phyloP scores from a whole-genome alignment of 2,113 vertebrate genomes.

The Zosterops borbonicus region DNA sequence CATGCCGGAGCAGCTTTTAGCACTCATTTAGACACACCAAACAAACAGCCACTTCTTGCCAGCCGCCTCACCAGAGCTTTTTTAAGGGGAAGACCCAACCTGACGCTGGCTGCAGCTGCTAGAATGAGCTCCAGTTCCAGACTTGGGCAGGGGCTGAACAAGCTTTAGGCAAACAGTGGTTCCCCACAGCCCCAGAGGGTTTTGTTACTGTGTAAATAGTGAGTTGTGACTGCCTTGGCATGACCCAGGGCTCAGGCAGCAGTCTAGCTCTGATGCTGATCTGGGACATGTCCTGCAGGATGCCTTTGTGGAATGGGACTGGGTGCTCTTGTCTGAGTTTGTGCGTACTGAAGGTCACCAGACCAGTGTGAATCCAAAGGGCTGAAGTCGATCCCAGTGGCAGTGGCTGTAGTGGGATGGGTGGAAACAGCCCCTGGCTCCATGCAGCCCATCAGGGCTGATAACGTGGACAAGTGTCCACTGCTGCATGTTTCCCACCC shows the following conservation, averaged over 20 bases:
- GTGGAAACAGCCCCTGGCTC: neutral
- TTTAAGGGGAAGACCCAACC: neutral
- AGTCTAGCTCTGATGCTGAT: neutral
- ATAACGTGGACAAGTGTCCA: neutral
- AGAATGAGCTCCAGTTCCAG: neutral
- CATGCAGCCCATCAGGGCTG: neutral
- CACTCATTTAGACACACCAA: conserved; percentile 43
- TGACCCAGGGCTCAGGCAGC: neutral
- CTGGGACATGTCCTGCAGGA: neutral
- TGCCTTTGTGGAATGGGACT: neutral
- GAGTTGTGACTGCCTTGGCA: neutral
- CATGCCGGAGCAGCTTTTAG: neutral
- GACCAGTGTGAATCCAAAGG: neutral
- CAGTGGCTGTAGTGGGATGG: neutral
- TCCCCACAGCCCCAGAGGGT: neutral
- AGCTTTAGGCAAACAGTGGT: neutral
- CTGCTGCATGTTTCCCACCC: neutral
- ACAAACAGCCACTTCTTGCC: conserved; percentile 15
- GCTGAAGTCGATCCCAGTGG: neutral
- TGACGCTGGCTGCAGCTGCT: neutral
- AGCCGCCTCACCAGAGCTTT: neutral
- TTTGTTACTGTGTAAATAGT: neutral
- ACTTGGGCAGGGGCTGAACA: neutral
- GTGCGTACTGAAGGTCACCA: neutral
- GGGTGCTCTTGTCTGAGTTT: fast-evolving